phyloP scores from a whole-genome alignment of 1,140 invertebrate species.

The Acromyrmex charruanus region DNA sequence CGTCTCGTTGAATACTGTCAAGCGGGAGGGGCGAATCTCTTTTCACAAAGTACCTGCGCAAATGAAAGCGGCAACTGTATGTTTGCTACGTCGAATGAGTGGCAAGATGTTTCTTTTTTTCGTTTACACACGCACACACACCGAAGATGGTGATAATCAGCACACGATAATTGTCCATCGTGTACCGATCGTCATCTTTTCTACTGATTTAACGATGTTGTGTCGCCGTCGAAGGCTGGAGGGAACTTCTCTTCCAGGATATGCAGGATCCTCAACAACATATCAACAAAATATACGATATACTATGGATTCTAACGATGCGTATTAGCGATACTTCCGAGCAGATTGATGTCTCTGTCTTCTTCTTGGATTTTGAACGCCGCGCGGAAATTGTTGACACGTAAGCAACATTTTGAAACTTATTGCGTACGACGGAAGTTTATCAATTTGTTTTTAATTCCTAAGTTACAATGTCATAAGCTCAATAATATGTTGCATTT shows the following conservation, averaged over 20 bases:
- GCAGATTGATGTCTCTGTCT: conserved; percentile 38
- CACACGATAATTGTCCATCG: not conserved
- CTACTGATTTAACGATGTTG: conserved; percentile 11
- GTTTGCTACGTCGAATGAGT: conserved; percentile 54
- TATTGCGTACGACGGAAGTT: conserved; percentile 26
- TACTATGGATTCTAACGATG: conserved; percentile 48
- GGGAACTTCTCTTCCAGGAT: conserved; percentile 51
- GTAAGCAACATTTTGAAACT: conserved; percentile 7
- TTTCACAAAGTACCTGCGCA: conserved; percentile 77
- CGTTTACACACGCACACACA: conserved; percentile 32
- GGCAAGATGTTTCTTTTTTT: conserved; percentile 42
- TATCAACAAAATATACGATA: conserved; percentile 69
- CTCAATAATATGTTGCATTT: conserved; percentile 3
- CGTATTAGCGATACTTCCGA: conserved; percentile 42
- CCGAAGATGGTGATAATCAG: not conserved
- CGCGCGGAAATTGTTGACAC: conserved; percentile 1
- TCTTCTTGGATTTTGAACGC: conserved; percentile 38
- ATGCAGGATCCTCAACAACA: conserved; percentile 68
- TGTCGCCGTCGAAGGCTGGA: conserved; percentile 43
- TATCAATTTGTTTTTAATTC: conserved; percentile 15
- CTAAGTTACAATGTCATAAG: conserved; percentile 2
- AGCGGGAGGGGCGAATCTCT: conserved; percentile 74
- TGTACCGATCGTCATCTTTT: conserved; percentile 7
- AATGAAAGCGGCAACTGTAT: conserved; percentile 38
- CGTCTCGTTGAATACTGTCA: conserved; percentile 35